Conservation (phyloP, 2,797 vertebrate species). For the Neosilurus mollespiculum region DNA sequence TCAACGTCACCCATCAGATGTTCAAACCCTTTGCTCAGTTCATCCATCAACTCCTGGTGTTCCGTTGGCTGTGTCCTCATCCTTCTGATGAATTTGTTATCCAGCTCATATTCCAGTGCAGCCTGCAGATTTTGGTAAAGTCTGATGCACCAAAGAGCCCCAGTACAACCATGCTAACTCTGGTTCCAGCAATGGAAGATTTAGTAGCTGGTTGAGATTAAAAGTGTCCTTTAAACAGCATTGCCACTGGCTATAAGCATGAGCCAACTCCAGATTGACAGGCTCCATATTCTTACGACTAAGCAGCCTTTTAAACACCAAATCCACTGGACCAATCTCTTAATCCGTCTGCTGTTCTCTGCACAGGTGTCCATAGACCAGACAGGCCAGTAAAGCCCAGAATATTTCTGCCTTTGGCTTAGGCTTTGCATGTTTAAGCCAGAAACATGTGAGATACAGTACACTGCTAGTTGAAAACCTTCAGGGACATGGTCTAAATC, state of each 20-base stretch:
- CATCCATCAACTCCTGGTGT: neutral
- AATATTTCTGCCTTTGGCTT: slow-evolving; percentile 56
- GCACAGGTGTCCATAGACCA: slow-evolving; percentile 69
- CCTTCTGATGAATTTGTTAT: slow-evolving; percentile 58
- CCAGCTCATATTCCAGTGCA: slow-evolving; percentile 53
- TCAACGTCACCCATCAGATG: neutral
- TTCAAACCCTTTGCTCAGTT: slow-evolving; percentile 59
- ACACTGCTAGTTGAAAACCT: slow-evolving; percentile 4
- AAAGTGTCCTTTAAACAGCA: slow-evolving; percentile 74
- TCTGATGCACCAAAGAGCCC: slow-evolving; percentile 75
- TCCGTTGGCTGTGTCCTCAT: neutral
- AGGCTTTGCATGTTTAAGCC: slow-evolving; percentile 62
- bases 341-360: neutral
- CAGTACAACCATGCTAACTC: slow-evolving; percentile 78
- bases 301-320: slow-evolving; percentile 23
- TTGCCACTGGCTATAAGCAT: slow-evolving; percentile 85
- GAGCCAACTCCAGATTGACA: slow-evolving; percentile 68
- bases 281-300: neutral
- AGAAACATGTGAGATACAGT: slow-evolving; percentile 28
- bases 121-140: slow-evolving; percentile 66
- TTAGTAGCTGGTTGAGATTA: slow-evolving; percentile 81
- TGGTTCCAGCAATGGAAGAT: slow-evolving; percentile 76
- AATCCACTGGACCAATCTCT: slow-evolving; percentile 15
- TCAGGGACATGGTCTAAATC: neutral
- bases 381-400: slow-evolving; percentile 76